A percentile compares a stretch with the other conserved stretches of the same genome.
Conservation (phyloP, 2,113 vertebrate genomes). For the Tetrax tetrax region DNA sequence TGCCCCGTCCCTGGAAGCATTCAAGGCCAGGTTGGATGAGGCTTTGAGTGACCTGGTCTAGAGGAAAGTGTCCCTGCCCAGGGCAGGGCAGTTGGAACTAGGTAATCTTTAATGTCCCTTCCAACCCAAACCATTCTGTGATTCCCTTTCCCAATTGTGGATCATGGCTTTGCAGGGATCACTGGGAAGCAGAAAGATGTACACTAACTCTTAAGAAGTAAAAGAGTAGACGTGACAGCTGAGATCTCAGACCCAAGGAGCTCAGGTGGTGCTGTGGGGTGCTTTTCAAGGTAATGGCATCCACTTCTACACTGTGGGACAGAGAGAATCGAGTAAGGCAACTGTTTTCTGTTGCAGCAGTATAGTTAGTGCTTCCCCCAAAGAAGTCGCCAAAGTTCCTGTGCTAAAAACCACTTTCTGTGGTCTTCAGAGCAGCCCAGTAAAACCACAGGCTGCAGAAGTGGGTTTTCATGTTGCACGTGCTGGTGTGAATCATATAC, state of each 20-base stretch:
- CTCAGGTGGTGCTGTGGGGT: background rate
- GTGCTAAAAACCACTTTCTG: background rate
- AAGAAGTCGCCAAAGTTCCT: background rate
- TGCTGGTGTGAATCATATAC: background rate
- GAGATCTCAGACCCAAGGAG: background rate
- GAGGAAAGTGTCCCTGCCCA: too few relatives aligned
- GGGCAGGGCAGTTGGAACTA: too few relatives aligned
- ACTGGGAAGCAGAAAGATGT: background rate
- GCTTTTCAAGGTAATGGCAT: background rate
- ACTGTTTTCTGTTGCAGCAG: background rate
- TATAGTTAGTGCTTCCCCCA: background rate
- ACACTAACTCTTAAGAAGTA: accelerated
- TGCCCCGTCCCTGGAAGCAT: too few relatives aligned
- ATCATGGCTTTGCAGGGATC: background rate
- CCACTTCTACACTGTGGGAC: background rate
- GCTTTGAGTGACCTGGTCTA: too few relatives aligned
- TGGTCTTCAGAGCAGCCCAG: background rate
- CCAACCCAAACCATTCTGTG: too few relatives aligned
- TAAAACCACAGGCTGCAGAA: background rate
- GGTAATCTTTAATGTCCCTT: too few relatives aligned
- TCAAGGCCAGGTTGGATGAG: too few relatives aligned
- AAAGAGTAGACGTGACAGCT: background rate
- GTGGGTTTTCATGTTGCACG: background rate
- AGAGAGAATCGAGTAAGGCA: background rate
- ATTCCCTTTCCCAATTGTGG: background rate